Evolutionary conservation across 2,113 vertebrate species (phyloP), one percentile per base, ranked within the genome.

Genomic region (Polypterus senegalus): DNA sequence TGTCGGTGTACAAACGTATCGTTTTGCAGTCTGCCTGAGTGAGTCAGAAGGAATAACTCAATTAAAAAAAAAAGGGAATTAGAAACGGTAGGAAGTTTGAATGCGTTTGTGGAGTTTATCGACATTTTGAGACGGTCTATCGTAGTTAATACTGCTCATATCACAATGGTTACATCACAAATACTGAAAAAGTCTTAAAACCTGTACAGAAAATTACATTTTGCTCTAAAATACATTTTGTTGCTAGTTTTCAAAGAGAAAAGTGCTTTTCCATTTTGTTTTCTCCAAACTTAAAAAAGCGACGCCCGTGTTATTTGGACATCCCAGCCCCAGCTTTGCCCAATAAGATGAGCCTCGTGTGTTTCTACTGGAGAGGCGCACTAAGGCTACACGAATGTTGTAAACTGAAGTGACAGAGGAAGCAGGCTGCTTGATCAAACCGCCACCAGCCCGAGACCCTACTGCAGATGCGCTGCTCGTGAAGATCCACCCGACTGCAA

Each of bases 181-280:
- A 89, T 91, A 97, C 93, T 89, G 89, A 86, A 89, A 91, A 81
- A 27, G 27, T 97, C 97, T 98, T 92, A 97, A 97, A 88, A 76
- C 90, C 91, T 82, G 86, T 97, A 97, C 92, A 96, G 87, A 85
- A 90, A 92, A 85, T 89, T 95, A 95, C 92, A 96, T 88, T 92
- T 77, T 87, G 74, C 68, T 91, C 92, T 92, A 97, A 97, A 98
- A 97, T 93, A 95, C 90, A 87, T 88, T 92, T 92, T 85, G 82
- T 84, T 81, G 85, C 89, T 87, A 83, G 82, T 82, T 78, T 82
- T 70, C 79, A 86, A 84, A 65, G 83, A 81, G 82, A 77, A 89
- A 89, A 85, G 84, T 87, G 86, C 81, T 78, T 77, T 73, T 27
- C 27, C 27, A 27, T 27, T 27, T 27, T 27, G 27, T 27, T 77